These are phyloP conservation scores for Caenorhabditis briggsae DNA, from an alignment of 1,140 invertebrate genomes.

Conservation along the genomic window DNA sequence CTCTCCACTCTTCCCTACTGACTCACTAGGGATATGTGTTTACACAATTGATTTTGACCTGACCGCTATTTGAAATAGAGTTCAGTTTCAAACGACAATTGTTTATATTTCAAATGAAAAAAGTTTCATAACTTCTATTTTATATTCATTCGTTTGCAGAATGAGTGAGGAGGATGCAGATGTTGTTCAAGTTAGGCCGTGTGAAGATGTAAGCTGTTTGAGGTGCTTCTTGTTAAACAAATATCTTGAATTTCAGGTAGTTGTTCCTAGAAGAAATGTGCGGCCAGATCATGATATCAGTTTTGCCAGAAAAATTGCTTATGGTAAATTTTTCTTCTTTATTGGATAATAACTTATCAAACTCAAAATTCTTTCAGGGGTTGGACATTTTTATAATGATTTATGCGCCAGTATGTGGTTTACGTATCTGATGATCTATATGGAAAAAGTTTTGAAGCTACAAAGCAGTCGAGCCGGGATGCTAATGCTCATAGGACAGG, in stretches of 20 bases:
- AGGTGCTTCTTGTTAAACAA: background rate
- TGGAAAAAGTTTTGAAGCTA: slow-evolving; percentile 87
- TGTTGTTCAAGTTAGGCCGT: slow-evolving; percentile 7
- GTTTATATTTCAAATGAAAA: slow-evolving; percentile 16
- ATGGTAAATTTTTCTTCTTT: background rate
- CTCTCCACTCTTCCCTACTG: background rate
- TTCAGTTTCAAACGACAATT: slow-evolving; percentile 36
- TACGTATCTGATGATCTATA: slow-evolving; percentile 92
- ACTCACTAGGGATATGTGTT: slow-evolving; percentile 51
- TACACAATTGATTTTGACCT: slow-evolving; percentile 51
- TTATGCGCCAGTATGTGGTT: slow-evolving; percentile 97
- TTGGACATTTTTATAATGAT: slow-evolving; percentile 92
- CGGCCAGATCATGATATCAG: slow-evolving; percentile 43
- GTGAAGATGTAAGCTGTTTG: background rate
- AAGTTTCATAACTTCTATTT: background rate
- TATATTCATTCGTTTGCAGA: background rate
- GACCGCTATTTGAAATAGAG: background rate
- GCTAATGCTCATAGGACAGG: slow-evolving; percentile 87
- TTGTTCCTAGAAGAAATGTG: slow-evolving; percentile 18
- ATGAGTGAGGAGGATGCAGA: slow-evolving; percentile 36
- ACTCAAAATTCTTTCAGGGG: slow-evolving; percentile 37
- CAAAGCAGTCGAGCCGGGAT: slow-evolving; percentile 84
- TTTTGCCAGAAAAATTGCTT: slow-evolving; percentile 41
- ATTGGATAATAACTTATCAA: background rate
- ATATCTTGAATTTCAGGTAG: background rate